Evolutionary conservation across 2,113 vertebrate genomes (phyloP), one percentile per base, ranked within the genome.

Genomic region (Sinocyclocheilus grahami): DNA sequence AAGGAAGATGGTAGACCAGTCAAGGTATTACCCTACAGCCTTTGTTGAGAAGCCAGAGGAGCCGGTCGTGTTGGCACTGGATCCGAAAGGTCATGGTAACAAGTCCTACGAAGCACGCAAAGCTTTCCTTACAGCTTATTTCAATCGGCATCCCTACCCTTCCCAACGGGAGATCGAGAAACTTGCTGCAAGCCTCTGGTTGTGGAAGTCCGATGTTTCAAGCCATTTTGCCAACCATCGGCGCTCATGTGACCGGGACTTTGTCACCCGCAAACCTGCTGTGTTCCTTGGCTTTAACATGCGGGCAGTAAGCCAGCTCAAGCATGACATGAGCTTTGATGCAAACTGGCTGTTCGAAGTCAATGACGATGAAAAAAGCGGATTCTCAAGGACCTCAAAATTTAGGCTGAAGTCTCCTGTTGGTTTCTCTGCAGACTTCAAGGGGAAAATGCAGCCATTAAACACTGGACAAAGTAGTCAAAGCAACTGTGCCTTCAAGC

Each of bases 131-230:
- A 97, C 97, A 0, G 93, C 96, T 7, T 99, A 99, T 87, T 99
- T 99, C 91, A 98, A 98, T 92, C 95, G 93, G 37, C 95, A 96
- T 82, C 98, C 98, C 0, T 99, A 99, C 88, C 96, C 96, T 27
- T 96, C 94, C 78, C 90, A 95, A 85, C 94, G 95, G 37, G 98
- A 99, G 90, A 96, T 98, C 10, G 97, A 98, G 74, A 98, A 97
- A 92, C 93, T 99, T 79, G 97, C 98, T 0, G 95, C 96, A 67
- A 97, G 96, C 82, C 90, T 99, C 81, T 98, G 97, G 97, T 93
- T 99, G 13, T 99, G 98, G 98, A 99, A 98, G 80, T 97, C 97
- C 0, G 98, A 99, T 86, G 97, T 99, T 5, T 93, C 97, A 0
- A 96, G 94, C 88, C 98, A 99, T 88, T 99, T 99, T 67, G 95